These are phyloP conservation scores for Galemys pyrenaicus DNA, from an alignment of 2,113 vertebrate species.

Conservation along the genomic window DNA sequence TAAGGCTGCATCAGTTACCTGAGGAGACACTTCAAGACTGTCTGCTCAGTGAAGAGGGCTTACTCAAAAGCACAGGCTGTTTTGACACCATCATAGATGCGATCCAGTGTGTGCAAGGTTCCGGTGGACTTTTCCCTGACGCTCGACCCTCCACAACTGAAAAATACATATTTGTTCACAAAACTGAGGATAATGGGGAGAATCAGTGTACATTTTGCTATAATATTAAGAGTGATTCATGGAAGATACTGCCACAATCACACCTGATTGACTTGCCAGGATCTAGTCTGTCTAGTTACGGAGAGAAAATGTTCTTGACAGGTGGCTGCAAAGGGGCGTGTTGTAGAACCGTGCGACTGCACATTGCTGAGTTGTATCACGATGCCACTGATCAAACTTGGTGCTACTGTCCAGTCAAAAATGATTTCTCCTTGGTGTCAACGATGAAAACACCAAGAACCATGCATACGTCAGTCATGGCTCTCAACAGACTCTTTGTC, in stretches of 20 bases:
- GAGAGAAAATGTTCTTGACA: conserved; percentile 96
- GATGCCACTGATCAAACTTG: conserved; percentile 95
- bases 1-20: conserved; percentile 93
- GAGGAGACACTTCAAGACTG: conserved; percentile 86
- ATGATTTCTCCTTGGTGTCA: conserved; percentile 88
- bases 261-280: conserved; percentile 92
- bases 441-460: conserved; percentile 94
- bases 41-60: conserved; percentile 85
- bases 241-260: conserved; percentile 90
- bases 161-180: conserved; percentile 97
- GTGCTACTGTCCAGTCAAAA: conserved; percentile 94
- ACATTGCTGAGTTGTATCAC: conserved; percentile 92
- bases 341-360: conserved; percentile 92
- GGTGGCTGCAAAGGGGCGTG: conserved; percentile 95
- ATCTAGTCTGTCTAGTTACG: conserved; percentile 92
- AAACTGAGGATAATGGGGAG: conserved; percentile 93
- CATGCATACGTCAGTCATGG: conserved; percentile 94
- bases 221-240: conserved; percentile 91
- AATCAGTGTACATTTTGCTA: conserved; percentile 94
- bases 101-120: conserved; percentile 85
- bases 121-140: conserved; percentile 91
- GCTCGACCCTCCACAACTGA: conserved; percentile 94
- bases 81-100: conserved; percentile 86
- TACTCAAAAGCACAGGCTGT: conserved; percentile 86
- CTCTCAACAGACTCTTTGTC: conserved; percentile 92